A percentile compares a stretch with the other conserved stretches of the same genome.
phyloP scores from a whole-genome alignment of 2,888 invertebrate species.

The Philereme vetulata region DNA sequence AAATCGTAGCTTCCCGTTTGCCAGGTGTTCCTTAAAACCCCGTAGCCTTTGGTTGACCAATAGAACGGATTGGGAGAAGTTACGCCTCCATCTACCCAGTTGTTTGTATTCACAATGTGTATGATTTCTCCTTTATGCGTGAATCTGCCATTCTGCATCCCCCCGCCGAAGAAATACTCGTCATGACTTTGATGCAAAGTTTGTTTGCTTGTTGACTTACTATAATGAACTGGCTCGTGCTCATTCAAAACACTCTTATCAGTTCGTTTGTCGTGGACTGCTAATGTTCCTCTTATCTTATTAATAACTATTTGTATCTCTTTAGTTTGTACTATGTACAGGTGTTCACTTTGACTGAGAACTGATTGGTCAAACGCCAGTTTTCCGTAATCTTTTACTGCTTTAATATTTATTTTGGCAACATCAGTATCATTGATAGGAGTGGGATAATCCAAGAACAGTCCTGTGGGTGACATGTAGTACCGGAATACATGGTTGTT shows the following conservation, averaged over 20 bases:
- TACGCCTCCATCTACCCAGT: no score
- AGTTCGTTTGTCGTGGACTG: slow-evolving; percentile 58
- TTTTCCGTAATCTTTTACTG: slow-evolving; percentile 58
- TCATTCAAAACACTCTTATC: slow-evolving; percentile 64
- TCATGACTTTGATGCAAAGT: slow-evolving; percentile 54
- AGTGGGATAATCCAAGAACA: slow-evolving; percentile 65
- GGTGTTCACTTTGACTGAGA: slow-evolving; percentile 46
- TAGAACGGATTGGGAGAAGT: no score
- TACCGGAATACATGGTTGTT: slow-evolving; percentile 71
- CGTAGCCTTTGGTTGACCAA: no score
- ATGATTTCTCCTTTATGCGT: no score
- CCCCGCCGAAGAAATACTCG: slow-evolving; percentile 74
- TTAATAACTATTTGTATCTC: slow-evolving; percentile 63
- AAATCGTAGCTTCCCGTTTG: no score
- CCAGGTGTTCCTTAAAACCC: no score
- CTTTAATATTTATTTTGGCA: slow-evolving; percentile 65
- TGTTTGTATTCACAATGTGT: no score
- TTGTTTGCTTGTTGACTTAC: slow-evolving; percentile 53
- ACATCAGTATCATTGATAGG: slow-evolving; percentile 61
- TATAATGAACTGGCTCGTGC: slow-evolving; percentile 55
- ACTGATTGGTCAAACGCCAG: slow-evolving; percentile 58
- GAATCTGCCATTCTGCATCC: slow-evolving; percentile 74
- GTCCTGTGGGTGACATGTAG: slow-evolving; percentile 67
- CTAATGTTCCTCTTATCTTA: slow-evolving; percentile 61
- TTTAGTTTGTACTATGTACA: slow-evolving; percentile 57